phyloP scores from a whole-genome alignment of 2,797 vertebrate genomes.

The Gila robusta region DNA sequence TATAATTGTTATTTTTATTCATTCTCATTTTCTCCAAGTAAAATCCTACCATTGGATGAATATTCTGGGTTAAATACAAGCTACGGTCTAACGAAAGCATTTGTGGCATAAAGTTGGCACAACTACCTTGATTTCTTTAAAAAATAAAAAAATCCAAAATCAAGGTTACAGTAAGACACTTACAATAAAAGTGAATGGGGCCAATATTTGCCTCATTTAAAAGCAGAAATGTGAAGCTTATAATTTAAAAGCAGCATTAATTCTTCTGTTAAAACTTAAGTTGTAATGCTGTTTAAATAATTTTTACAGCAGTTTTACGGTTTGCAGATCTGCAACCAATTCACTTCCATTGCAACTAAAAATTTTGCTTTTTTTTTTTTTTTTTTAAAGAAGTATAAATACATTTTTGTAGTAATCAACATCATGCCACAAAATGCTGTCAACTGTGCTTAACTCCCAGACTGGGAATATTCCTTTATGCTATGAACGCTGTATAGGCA shows the following conservation, averaged over 20 bases:
- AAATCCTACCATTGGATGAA: neutral
- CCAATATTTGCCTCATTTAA: neutral
- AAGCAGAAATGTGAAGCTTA: neutral
- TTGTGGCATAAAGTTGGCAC: neutral
- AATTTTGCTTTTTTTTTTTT: too few species aligned
- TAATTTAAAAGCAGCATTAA: neutral
- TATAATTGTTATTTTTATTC: neutral
- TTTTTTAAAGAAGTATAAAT: neutral
- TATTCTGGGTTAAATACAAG: neutral
- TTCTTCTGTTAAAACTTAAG: neutral
- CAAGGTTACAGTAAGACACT: neutral
- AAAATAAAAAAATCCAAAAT: neutral
- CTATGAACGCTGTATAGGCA: constrained; percentile 4
- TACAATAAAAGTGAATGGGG: neutral
- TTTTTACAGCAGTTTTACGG: neutral
- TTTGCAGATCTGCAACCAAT: neutral
- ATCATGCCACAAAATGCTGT: neutral
- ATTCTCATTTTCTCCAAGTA: neutral
- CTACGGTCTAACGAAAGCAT: neutral
- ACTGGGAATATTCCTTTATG: neutral
- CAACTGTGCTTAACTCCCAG: neutral
- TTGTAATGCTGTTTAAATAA: neutral
- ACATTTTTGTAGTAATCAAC: neutral
- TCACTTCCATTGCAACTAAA: neutral
- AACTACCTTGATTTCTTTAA: neutral